phyloP scores from a whole-genome alignment of 2,888 invertebrate genomes.

The Meloe dianella region DNA sequence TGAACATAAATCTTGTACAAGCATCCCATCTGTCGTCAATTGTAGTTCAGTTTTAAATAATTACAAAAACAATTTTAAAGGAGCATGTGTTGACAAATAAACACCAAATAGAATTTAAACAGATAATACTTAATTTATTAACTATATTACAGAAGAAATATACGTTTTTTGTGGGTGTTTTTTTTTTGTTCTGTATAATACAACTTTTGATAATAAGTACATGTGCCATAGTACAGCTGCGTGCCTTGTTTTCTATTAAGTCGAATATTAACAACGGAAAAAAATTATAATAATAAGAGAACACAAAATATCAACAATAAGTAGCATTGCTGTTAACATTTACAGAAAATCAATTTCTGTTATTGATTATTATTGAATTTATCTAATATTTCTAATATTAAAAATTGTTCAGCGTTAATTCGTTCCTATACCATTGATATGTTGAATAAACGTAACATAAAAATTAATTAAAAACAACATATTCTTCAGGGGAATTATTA shows the following conservation, averaged over 20 bases:
- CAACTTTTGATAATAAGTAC: slow-evolving; percentile 53
- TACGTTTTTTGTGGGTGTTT: no score
- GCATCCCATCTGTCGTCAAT: slow-evolving; percentile 1
- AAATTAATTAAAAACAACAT: slow-evolving; percentile 12
- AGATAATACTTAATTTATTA: slow-evolving; percentile 56
- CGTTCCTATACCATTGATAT: slow-evolving; percentile 33
- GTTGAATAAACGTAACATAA: no score
- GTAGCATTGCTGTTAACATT: slow-evolving; percentile 44
- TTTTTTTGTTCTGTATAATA: slow-evolving; percentile 48
- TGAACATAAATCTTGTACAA: background rate
- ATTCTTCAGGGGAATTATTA: slow-evolving; percentile 18
- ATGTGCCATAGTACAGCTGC: slow-evolving; percentile 52
- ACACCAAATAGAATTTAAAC: slow-evolving; percentile 38
- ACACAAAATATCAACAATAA: slow-evolving; percentile 45
- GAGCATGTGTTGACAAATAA: no score
- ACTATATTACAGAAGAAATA: slow-evolving; percentile 55
- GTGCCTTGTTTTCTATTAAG: slow-evolving; percentile 45
- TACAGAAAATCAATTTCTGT: slow-evolving; percentile 32
- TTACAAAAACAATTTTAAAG: background rate
- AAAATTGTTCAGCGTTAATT: slow-evolving; percentile 29
- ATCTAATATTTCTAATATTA: slow-evolving; percentile 32
- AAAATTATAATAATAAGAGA: slow-evolving; percentile 11
- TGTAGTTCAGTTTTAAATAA: background rate
- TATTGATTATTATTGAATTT: slow-evolving; percentile 12
- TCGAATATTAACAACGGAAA: slow-evolving; percentile 22